These are phyloP conservation scores for Hylaeus volcanicus DNA, from an alignment of 1,140 invertebrate species.

Conservation along the genomic window DNA sequence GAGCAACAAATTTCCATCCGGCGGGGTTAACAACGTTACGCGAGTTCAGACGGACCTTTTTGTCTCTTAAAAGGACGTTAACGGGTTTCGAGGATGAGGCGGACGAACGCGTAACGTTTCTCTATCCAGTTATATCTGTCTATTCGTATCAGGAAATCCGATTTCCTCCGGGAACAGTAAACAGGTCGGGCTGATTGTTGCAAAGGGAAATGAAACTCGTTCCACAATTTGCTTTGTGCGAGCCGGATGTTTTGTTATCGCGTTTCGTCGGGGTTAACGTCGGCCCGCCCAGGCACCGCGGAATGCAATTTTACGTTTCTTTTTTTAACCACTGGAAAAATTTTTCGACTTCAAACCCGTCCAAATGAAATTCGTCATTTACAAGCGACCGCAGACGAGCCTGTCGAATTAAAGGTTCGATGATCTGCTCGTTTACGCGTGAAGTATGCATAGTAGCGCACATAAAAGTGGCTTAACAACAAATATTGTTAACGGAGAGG, in stretches of 20 bases:
- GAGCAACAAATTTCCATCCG: constrained; percentile 14
- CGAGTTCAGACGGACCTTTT: constrained; percentile 51
- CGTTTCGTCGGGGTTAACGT: constrained; percentile 12
- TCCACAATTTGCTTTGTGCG: constrained; percentile 40
- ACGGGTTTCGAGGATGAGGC: constrained; percentile 15
- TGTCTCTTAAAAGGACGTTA: constrained; percentile 46
- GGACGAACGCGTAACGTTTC: constrained; percentile 27
- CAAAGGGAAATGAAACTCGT: constrained; percentile 50
- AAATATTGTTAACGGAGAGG: too few relatives aligned
- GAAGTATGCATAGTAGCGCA: background rate
- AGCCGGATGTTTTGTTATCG: constrained; percentile 39
- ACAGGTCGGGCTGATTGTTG: constrained; percentile 45
- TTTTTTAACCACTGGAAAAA: background rate
- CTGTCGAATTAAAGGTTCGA: too few relatives aligned
- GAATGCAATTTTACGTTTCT: constrained; percentile 24
- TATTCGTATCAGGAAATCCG: constrained; percentile 49
- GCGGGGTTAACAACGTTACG: constrained; percentile 37
- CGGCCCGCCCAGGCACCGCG: background rate
- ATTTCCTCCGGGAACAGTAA: constrained; percentile 56
- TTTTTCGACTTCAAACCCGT: background rate
- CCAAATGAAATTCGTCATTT: background rate
- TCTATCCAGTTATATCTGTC: constrained; percentile 44
- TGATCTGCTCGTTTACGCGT: too few relatives aligned
- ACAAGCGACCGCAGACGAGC: background rate
- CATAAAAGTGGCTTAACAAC: too few relatives aligned